phyloP scores from a whole-genome alignment of 2,888 invertebrate genomes.

The Drosophila mimica region DNA sequence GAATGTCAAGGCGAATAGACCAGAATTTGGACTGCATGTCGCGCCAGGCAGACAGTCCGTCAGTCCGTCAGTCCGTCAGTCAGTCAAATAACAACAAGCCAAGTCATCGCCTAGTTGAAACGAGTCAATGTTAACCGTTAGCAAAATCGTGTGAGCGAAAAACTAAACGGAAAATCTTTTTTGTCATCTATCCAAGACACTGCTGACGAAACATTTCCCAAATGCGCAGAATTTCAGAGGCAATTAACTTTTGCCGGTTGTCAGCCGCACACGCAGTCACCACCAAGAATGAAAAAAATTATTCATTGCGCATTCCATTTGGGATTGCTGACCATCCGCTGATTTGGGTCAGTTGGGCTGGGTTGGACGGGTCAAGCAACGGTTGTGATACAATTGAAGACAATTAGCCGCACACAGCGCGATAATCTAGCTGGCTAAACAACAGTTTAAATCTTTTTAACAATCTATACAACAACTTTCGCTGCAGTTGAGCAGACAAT shows the following conservation, averaged over 20 bases:
- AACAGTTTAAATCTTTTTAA: conserved; percentile 36
- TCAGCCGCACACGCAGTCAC: conserved; percentile 58
- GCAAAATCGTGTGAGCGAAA: conserved; percentile 54
- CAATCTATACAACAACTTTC: conserved; percentile 44
- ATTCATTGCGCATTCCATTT: conserved; percentile 61
- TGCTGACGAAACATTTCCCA: conserved; percentile 60
- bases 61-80: conserved; percentile 1
- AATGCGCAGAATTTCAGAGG: conserved; percentile 72
- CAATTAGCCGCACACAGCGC: conserved; percentile 60
- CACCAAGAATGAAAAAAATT: conserved; percentile 36
- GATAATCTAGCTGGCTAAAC: conserved; percentile 51
- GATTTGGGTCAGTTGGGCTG: conserved; percentile 69
- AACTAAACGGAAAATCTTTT: conserved; percentile 49
- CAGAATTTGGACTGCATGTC: conserved; percentile 26
- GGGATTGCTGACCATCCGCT: conserved; percentile 51
- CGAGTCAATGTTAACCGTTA: conserved; percentile 52
- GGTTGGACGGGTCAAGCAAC: conserved; percentile 66
- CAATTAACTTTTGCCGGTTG: conserved; percentile 67
- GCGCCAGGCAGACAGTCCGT: conserved; percentile 21
- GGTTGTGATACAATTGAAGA: conserved; percentile 78
- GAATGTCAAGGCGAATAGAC: conserved; percentile 64
- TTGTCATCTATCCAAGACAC: conserved; percentile 54
- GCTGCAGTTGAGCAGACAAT: conserved; percentile 35
- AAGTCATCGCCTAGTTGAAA: conserved; percentile 31
- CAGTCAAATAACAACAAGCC: conserved; percentile 12